Evolutionary conservation across 1,140 invertebrate species (phyloP), one percentile per base, ranked within the genome.

Genomic region (Scaptomyza pallida): DNA sequence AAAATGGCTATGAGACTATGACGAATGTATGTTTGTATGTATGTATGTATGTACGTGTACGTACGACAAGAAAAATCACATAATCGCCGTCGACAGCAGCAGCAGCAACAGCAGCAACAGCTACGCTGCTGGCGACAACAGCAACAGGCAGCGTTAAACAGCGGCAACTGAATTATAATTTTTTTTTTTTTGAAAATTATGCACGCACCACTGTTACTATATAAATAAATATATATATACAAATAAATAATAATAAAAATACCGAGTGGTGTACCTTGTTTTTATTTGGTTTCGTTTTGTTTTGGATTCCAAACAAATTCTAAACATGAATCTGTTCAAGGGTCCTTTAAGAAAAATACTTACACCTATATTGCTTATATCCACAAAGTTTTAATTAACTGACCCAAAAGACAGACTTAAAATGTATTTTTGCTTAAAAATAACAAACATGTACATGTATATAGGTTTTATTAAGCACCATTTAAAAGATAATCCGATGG

Each of bases 181-280:
- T n/a, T n/a, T n/a, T n/a, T n/a, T n/a, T n/a, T n/a, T n/a, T 88
- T 88, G 82, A 88, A 88, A 88, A 88, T 88, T 88, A 88, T 82
- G 82, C 82, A 82, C 78, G 63, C 78, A 55, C 68, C 82, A 68
- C 82, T 75, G 73, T 75, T 77, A 78, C 74, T 74, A 81, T 74
- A 81, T 74, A 85, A 74, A 80, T 86, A 85, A 83, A 72, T 72
- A 79, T 86, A 86, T 26, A 26, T 21, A 4, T 4, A 21, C 75
- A 61, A 77, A 21, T 78, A 61, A 77, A 81, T 57, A 64, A 65
- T 60, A 69, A 68, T 71, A 56, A 57, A 75, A 70, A 70, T 75
- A 75, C 82, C 60, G 55, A 80, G 72, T 57, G 45, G 41, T 15
- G 54, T 45, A 33, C n/a, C n/a, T n/a, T n/a, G 41, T 5, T 63